phyloP scores from a whole-genome alignment of 2,113 vertebrate genomes.

The Spilogale gracilis region DNA sequence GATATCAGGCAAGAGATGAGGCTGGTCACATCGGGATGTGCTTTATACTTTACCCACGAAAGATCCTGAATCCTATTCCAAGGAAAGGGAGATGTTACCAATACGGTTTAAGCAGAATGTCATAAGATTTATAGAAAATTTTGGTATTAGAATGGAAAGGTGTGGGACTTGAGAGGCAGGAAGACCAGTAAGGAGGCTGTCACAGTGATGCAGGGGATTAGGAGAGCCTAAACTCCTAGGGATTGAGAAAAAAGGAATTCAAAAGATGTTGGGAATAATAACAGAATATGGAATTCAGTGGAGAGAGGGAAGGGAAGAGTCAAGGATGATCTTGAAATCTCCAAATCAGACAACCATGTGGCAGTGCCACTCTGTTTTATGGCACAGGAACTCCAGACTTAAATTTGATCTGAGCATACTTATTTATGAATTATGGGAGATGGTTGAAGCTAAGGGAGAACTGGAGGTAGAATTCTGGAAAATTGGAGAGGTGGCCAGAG shows the following conservation, averaged over 20 bases:
- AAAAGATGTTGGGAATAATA: background rate
- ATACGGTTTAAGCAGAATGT: background rate
- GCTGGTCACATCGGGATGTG: background rate
- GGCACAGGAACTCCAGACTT: background rate
- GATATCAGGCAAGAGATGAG: background rate
- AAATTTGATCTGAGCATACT: background rate
- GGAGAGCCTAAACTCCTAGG: background rate
- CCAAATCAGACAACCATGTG: background rate
- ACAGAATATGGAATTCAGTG: background rate
- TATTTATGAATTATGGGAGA: background rate
- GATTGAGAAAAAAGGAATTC: background rate
- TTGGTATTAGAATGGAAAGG: constrained; percentile 38
- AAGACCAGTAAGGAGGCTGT: background rate
- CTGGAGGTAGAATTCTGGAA: background rate
- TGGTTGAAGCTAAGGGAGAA: background rate
- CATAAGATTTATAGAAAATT: background rate
- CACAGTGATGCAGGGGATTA: background rate
- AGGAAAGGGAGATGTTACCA: background rate
- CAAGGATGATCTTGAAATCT: background rate
- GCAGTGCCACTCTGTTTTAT: background rate
- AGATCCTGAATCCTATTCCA: background rate
- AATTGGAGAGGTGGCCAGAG: constrained; percentile 8
- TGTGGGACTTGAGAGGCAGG: background rate
- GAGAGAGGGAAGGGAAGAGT: background rate
- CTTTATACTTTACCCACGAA: background rate